Percentiles rank a stretch among this genome's conserved stretches.
Evolutionary conservation across 2,888 invertebrate genomes (phyloP).

Genomic region (Ctenicera cuprea): DNA sequence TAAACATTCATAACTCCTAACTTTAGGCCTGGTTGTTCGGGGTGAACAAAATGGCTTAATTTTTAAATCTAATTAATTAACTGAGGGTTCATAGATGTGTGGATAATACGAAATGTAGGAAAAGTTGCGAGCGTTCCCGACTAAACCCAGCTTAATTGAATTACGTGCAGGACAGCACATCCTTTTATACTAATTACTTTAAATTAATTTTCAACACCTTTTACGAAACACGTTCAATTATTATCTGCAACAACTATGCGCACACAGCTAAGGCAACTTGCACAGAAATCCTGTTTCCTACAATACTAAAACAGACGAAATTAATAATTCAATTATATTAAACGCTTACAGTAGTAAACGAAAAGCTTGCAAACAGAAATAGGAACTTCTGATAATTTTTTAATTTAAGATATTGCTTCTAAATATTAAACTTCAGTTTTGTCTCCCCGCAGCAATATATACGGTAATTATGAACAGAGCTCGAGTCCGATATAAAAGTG

Average conservation of each 20-base stretch:
- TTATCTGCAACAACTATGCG: constrained; percentile 6
- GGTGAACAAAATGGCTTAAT: neutral
- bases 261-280: neutral
- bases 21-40: too few species aligned
- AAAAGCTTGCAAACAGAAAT: too few species aligned
- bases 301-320: too few species aligned
- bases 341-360: too few species aligned
- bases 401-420: too few species aligned
- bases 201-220: constrained; percentile 43
- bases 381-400: too few species aligned
- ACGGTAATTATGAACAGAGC: too few species aligned
- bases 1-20: too few species aligned
- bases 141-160: constrained; percentile 31
- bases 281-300: neutral
- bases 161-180: constrained; percentile 32
- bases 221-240: constrained; percentile 28
- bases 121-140: constrained; percentile 26
- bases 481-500: neutral
- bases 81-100: constrained; percentile 23
- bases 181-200: constrained; percentile 41
- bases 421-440: too few species aligned
- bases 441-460: too few species aligned
- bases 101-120: neutral
- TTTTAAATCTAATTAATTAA: constrained; percentile 23
- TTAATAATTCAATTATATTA: too few species aligned